A percentile compares a stretch with the other conserved stretches of the same genome.
These are phyloP conservation scores for Xenus cinereus DNA, from an alignment of 2,113 vertebrate genomes.

Conservation along the genomic window DNA sequence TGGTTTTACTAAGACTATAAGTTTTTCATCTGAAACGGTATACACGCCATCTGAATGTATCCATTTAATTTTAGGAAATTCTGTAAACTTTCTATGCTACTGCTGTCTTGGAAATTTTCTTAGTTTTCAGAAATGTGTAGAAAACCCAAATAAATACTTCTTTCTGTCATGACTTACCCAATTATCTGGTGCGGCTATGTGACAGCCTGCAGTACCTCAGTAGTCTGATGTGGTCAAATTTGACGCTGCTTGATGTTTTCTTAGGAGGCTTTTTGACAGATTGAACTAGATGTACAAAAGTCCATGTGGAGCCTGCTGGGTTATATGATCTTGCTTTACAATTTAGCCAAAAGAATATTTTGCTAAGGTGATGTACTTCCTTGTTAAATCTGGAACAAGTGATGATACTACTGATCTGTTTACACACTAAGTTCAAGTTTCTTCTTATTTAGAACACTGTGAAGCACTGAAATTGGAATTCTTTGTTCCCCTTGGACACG, in stretches of 20 bases:
- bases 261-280: background rate
- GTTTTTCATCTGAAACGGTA: background rate
- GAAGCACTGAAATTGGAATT: background rate
- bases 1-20: background rate
- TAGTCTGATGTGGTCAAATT: background rate
- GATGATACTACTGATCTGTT: background rate
- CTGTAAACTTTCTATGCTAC: background rate
- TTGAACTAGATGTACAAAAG: background rate
- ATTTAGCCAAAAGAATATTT: background rate
- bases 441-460: background rate
- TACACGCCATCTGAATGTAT: background rate
- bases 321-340: background rate
- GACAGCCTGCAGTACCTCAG: background rate
- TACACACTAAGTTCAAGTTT: background rate
- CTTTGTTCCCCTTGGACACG: slow-evolving; percentile 2
- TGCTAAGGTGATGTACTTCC: background rate
- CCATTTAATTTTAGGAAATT: background rate
- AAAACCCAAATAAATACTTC: background rate
- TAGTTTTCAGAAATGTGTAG: background rate
- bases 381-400: background rate
- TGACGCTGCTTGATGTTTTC: background rate
- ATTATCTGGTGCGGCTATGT: background rate
- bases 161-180: background rate
- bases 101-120: background rate
- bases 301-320: background rate